These are phyloP conservation scores for Volucella bombylans DNA, from an alignment of 2,888 invertebrate species.

Conservation along the genomic window DNA sequence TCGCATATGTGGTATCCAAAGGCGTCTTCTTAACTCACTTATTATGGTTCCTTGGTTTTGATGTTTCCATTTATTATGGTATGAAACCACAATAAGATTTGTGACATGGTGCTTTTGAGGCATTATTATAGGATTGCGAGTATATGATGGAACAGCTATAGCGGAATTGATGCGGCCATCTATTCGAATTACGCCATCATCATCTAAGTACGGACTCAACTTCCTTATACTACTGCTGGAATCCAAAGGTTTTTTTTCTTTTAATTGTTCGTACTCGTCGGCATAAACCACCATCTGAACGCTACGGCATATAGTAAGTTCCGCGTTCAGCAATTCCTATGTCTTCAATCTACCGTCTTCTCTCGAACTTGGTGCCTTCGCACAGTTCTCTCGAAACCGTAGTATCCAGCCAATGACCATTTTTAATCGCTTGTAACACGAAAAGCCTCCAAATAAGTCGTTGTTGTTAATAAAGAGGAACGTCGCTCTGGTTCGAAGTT, in stretches of 20 bases:
- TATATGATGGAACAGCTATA: background rate
- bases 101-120: slow-evolving; percentile 9
- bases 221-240: too few relatives aligned
- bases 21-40: slow-evolving; percentile 1
- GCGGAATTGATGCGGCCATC: slow-evolving; percentile 17
- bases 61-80: slow-evolving; percentile 3
- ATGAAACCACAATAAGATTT: background rate
- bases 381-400: slow-evolving; percentile 2
- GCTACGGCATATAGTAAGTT: background rate
- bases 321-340: background rate
- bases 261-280: background rate
- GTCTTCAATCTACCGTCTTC: background rate
- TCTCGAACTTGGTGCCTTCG: background rate
- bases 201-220: too few relatives aligned
- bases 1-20: slow-evolving; percentile 15
- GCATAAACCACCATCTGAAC: background rate
- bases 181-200: background rate
- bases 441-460: slow-evolving; percentile 8
- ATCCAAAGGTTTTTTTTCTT: too few relatives aligned
- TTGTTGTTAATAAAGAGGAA: background rate
- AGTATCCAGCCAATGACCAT: slow-evolving; percentile 13
- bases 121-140: slow-evolving; percentile 12
- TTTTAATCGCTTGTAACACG: slow-evolving; percentile 4
- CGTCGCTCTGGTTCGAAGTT: background rate
- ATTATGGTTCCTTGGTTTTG: slow-evolving; percentile 6